Evolutionary conservation across 2,797 vertebrate species (phyloP), one percentile per base, ranked within the genome.

Genomic region (Diplodus sargus): DNA sequence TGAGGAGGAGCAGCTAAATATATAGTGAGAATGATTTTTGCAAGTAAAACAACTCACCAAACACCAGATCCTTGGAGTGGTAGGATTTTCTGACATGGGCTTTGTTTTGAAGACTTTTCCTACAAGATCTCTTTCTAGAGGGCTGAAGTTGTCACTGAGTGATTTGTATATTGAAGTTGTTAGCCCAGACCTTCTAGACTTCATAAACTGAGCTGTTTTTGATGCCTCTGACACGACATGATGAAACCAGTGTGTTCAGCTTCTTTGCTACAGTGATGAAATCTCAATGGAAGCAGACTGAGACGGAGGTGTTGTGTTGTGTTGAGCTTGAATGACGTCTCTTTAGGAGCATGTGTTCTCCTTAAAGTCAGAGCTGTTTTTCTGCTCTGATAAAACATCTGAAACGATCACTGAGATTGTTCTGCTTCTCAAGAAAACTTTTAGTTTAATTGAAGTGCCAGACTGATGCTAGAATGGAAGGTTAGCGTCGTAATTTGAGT

Each of bases 191-290:
- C 48, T 63, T 49, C 53, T 23, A 43, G 76, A 84, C 76, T 87
- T 78, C 64, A 84, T 71, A 80, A 85, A 83, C 25, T 62, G 63
- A 64, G 70, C 64, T 53, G 67, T 67, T 73, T 92, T 92, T 94
- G 90, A 92, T 85, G 88, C 85, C 42, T 65, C 57, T 73, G 86
- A 84, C 85, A 78, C 88, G 80, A 78, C 63, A 52, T 88, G 92
- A 91, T 89, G 86, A 90, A 90, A 91, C 73, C 58, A 49, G 78
- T 28, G 53, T 74, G 69, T 71, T 49, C 68, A 34, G 71, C 81
- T 57, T 56, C 69, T 71, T 18, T 14, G 76, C 56, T 57, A 4
- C 51, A 70, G 68, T 81, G 86, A 91, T 74, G 85, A 87, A 87
- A 85, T 76, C 70, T 42, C 62, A 85, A 67, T 76, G 62, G 64